Evolutionary conservation across 2,113 vertebrate species (phyloP).

Genomic region (Labeo rohita): DNA sequence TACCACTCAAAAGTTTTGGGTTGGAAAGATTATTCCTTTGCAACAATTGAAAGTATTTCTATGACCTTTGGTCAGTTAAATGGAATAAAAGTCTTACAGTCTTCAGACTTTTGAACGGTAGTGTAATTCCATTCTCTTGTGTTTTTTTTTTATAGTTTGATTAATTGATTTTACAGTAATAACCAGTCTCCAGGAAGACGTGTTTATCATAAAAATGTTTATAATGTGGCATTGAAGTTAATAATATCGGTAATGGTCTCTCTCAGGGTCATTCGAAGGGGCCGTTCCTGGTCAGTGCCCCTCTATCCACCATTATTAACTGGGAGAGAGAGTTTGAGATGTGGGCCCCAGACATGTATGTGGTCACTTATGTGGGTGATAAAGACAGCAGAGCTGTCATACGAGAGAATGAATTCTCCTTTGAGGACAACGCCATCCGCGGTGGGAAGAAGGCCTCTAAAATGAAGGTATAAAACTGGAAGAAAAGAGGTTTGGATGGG

Average conservation of each 20-base stretch:
- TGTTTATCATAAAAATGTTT: not conserved
- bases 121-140: not conserved
- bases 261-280: slow-evolving; percentile 94
- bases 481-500: too few relatives aligned
- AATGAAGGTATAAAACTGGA: slow-evolving; percentile 85
- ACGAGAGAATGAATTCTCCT: slow-evolving; percentile 96
- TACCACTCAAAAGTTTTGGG: not conserved
- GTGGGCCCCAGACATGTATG: slow-evolving; percentile 99
- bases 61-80: not conserved
- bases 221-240: not conserved
- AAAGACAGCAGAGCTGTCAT: slow-evolving; percentile 97
- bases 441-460: slow-evolving; percentile 95
- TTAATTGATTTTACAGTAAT: not conserved
- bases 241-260: not conserved
- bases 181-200: not conserved
- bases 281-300: slow-evolving; percentile 95
- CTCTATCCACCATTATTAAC: slow-evolving; percentile 97
- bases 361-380: slow-evolving; percentile 94
- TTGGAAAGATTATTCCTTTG: too few relatives aligned
- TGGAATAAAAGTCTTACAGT: not conserved
- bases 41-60: not conserved
- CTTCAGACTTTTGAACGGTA: not conserved
- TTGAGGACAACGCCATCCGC: slow-evolving; percentile 94
- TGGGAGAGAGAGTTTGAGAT: slow-evolving; percentile 98
- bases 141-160: not conserved